Evolutionary conservation across 2,888 invertebrate species (phyloP).

Genomic region (Resseliella maxima): DNA sequence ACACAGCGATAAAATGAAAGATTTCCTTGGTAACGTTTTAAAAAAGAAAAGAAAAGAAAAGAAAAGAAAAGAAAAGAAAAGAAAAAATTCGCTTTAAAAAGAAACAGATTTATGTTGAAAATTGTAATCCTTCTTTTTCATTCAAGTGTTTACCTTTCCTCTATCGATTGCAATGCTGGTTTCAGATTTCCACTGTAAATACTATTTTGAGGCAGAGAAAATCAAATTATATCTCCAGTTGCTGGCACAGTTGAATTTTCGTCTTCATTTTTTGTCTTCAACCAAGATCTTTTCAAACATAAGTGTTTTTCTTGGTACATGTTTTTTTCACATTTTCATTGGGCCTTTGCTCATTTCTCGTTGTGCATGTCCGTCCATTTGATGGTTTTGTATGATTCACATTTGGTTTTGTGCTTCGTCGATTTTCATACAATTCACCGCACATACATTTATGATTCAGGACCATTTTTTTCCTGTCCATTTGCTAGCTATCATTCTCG

Average conservation of each 20-base stretch:
- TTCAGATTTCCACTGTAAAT: background rate
- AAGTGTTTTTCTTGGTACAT: too few relatives aligned
- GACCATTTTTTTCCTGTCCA: background rate
- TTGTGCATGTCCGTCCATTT: background rate
- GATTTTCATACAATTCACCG: background rate
- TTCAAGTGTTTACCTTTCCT: too few relatives aligned
- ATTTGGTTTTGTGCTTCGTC: slow-evolving; percentile 16
- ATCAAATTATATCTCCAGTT: background rate
- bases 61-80: too few relatives aligned
- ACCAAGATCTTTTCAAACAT: background rate
- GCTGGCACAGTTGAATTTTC: background rate
- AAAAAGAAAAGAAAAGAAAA: too few relatives aligned
- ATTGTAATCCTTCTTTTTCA: too few relatives aligned
- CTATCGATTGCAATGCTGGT: background rate
- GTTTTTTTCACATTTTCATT: too few relatives aligned
- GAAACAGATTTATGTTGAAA: too few relatives aligned
- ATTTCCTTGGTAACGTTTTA: too few relatives aligned
- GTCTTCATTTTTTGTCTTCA: background rate
- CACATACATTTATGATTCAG: background rate
- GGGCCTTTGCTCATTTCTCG: background rate
- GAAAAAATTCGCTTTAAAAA: too few relatives aligned
- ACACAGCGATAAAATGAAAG: too few relatives aligned
- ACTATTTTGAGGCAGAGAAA: background rate
- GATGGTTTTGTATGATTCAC: background rate
- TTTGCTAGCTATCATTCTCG: slow-evolving; percentile 21